These are phyloP conservation scores for Enhydra lutris DNA, from an alignment of 2,113 vertebrate species.

Conservation along the genomic window DNA sequence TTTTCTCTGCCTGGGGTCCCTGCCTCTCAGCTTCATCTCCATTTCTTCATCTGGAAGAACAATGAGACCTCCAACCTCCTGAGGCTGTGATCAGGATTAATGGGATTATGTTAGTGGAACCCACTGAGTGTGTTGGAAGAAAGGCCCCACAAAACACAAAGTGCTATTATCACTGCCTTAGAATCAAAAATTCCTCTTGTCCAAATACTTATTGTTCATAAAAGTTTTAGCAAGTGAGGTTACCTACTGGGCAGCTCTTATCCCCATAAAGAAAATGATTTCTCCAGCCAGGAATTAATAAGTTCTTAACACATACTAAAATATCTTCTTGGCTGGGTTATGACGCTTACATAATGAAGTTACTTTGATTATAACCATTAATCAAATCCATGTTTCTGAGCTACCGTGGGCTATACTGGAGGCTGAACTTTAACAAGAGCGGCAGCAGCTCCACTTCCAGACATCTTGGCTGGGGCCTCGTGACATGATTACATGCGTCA, in stretches of 20 bases:
- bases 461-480: constrained; percentile 28
- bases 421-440: constrained; percentile 64
- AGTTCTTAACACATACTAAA: constrained; percentile 26
- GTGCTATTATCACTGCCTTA: neutral
- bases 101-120: neutral
- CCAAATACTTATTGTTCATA: neutral
- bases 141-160: neutral
- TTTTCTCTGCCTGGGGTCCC: neutral
- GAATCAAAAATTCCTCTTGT: constrained; percentile 23
- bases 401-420: constrained; percentile 48
- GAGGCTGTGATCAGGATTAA: neutral
- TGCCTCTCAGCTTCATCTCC: neutral
- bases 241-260: neutral
- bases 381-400: constrained; percentile 79
- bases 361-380: constrained; percentile 87
- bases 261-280: constrained; percentile 28
- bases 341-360: constrained; percentile 84
- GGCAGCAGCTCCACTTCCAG: constrained; percentile 51
- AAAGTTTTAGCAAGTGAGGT: constrained; percentile 36
- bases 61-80: neutral
- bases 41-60: constrained; percentile 1
- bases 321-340: constrained; percentile 46
- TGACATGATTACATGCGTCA: constrained; percentile 87
- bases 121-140: neutral
- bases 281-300: constrained; percentile 51